Percentiles rank a stretch among this genome's conserved stretches.
Evolutionary conservation across 2,113 vertebrate genomes (phyloP).

Genomic region (Microcebus ravelobensis): DNA sequence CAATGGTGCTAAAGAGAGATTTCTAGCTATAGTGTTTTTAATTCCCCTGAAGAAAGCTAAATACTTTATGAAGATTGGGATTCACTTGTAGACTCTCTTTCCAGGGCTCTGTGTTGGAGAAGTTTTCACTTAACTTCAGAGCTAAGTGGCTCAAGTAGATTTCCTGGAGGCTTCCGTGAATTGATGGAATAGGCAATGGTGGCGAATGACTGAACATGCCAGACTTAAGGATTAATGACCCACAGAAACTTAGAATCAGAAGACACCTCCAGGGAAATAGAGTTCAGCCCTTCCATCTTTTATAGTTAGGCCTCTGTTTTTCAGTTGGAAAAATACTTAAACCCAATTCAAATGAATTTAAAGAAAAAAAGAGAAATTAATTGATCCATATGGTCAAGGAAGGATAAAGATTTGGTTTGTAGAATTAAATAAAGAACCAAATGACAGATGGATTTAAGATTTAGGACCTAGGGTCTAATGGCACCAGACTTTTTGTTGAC

Average conservation of each 20-base stretch:
- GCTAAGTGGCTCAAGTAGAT: not conserved
- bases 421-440: not conserved
- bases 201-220: not conserved
- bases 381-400: not conserved
- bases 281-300: not conserved
- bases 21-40: not conserved
- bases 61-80: not conserved
- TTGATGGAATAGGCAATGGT: not conserved
- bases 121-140: not conserved
- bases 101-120: not conserved
- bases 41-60: not conserved
- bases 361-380: not conserved
- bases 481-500: not conserved
- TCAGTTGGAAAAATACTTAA: not conserved
- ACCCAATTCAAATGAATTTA: not conserved
- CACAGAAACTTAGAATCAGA: not conserved
- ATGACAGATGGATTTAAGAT: not conserved
- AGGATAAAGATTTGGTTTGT: not conserved
- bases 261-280: not conserved
- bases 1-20: not conserved
- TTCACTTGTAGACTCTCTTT: not conserved
- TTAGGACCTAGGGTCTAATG: not conserved
- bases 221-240: not conserved
- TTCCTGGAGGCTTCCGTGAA: not conserved
- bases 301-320: not conserved